Evolutionary conservation across 2,797 vertebrate genomes (phyloP), one percentile per base, ranked within the genome.

Genomic region (Eulemur albifrons): DNA sequence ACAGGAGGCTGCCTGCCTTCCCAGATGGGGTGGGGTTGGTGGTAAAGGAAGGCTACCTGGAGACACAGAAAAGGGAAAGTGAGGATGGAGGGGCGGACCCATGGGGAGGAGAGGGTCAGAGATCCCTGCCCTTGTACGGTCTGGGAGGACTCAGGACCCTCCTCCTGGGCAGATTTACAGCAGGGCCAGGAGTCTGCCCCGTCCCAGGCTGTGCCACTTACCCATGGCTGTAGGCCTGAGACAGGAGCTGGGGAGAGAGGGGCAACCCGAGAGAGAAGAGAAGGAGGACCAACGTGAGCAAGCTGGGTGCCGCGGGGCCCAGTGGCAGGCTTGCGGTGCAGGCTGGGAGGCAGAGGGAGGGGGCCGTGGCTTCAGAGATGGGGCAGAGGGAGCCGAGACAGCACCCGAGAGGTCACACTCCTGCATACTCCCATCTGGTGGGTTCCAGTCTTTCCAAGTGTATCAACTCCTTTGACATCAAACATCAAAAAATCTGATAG

Each of bases 221-320:
- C n/a, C 6, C 7, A 5, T 6, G 35, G 45, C 50, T 52, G 7
- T 30, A 82, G 82, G 48, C 57, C 57, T 5, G 17, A 52, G 40
- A 61, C 63, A 4, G 35, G 25, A 50, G 15, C 35, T 59, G 1
- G 67, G 52, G 73, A 70, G 45, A 87, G 35, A 54, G 4, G 12
- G 45, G 38, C 35, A 75, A 61, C 45, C 27, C 11, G 59, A 75
- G 30, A 11, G 20, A 43, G 67, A 72, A 59, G 21, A 43, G 7
- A 5, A 15, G n/a, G n/a, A 15, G n/a, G n/a, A 12, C 4, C 35
- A 21, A 1, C 0, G 0, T 6, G 75, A 82, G 48, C 3, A 35
- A 59, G 35, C 13, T 15, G 32, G 80, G 25, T 23, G 35, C 69
- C n/a, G 25, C 11, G 21, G 43, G 23, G 3, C 6, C 30, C 11